Evolutionary conservation across 2,797 vertebrate species (phyloP), one percentile per base, ranked within the genome.

Genomic region (Pempheris klunzingeri): DNA sequence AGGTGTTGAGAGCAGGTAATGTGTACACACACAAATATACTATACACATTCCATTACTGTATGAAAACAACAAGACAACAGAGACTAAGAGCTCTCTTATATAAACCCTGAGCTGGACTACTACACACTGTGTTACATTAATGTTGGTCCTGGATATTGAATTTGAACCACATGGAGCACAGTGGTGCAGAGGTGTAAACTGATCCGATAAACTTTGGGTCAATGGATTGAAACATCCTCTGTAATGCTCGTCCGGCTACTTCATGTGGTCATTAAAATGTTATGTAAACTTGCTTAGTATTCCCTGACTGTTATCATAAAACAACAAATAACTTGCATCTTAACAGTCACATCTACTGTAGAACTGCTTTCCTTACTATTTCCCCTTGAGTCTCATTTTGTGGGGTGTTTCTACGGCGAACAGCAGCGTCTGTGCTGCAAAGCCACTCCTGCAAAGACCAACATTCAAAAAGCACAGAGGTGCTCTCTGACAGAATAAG

Each of bases 221-320:
- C 39, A 4, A 22, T 47, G 30, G 67, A 76, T 57, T 26, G 4
- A 75, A 78, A 57, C 52, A 52, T 52, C 20, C 15, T 36, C 47
- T 47, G 26, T 61, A 64, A 74, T 41, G 43, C 36, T 55, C 41
- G 30, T 58, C 69, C 71, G 41, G 63, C 22, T 57, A 68, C 50
- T 20, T 47, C 30, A 6, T 39, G 18, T 6, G 9, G 41, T 61
- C 59, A 76, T 75, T 72, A 44, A 63, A 44, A 64, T 57, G 41
- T n/a, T 20, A 70, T 70, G 55, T 62, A 50, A 36, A 54, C 18
- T 57, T 47, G 30, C 52, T 50, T 44, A 11, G 34, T 49, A 70
- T 66, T 50, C 39, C 5, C 38, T 47, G 28, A 32, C 59, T 60
- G 26, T 54, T 17, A 24, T 26, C 30, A 73, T 50, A 47, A 65